phyloP scores from a whole-genome alignment of 2,113 vertebrate genomes.

The Heliornis fulica region DNA sequence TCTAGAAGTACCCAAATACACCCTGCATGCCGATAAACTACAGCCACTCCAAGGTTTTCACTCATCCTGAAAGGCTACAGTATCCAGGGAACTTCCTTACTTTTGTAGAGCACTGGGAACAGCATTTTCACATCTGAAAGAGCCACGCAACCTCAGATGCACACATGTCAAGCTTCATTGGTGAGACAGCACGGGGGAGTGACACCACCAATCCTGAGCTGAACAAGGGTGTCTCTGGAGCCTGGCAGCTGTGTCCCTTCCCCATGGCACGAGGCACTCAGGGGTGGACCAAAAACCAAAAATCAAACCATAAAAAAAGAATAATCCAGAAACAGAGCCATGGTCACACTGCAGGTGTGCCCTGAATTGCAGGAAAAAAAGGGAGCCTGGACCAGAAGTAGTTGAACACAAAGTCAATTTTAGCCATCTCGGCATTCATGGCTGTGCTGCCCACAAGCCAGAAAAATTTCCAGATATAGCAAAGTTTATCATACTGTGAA shows the following conservation, averaged over 20 bases:
- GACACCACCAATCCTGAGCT: accelerated
- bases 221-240: accelerated
- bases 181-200: accelerated
- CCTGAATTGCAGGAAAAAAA: background rate
- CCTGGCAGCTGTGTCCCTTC: accelerated
- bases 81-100: background rate
- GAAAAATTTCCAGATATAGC: background rate
- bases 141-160: background rate
- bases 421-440: background rate
- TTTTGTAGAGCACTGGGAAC: background rate
- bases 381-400: background rate
- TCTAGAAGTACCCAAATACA: background rate
- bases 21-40: background rate
- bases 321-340: background rate
- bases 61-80: background rate
- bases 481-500: background rate
- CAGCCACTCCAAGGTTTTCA: background rate
- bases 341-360: background rate
- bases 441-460: background rate
- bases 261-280: accelerated
- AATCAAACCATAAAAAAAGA: no score
- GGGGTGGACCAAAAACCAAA: background rate
- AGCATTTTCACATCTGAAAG: background rate
- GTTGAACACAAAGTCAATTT: background rate
- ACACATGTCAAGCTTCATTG: accelerated